Conservation (phyloP, 2,113 vertebrate genomes). For the Brachyhypopomus gauderio region DNA sequence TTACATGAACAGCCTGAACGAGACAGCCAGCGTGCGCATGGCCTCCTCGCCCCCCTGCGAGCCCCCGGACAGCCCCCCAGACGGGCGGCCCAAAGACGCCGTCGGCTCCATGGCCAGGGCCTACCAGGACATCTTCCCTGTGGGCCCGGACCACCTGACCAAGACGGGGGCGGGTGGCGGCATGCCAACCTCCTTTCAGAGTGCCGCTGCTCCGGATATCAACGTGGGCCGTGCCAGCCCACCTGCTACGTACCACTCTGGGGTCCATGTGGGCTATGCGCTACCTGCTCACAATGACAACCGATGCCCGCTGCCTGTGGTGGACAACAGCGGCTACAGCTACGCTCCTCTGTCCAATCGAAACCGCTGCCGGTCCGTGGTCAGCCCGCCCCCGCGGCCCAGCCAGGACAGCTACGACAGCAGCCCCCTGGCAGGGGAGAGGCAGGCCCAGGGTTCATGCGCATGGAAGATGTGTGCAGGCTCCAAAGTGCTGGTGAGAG, state of each 20-base stretch:
- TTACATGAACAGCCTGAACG: slow-evolving; percentile 81
- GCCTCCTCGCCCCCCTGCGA: slow-evolving; percentile 63
- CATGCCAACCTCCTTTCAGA: slow-evolving; percentile 53
- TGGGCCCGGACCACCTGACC: slow-evolving; percentile 59
- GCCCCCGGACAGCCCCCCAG: slow-evolving; percentile 55
- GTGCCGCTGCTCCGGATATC: slow-evolving; percentile 59
- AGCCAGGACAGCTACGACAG: slow-evolving; percentile 56
- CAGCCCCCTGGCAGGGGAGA: slow-evolving; percentile 46
- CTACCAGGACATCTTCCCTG: slow-evolving; percentile 74
- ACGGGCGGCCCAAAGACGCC: slow-evolving; percentile 72
- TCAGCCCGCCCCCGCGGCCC: slow-evolving; percentile 46
- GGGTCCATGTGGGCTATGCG: slow-evolving; percentile 50
- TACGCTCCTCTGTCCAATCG: slow-evolving; percentile 63
- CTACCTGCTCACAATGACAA: slow-evolving; percentile 58
- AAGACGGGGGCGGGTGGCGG: slow-evolving; percentile 63
- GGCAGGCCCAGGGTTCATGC: slow-evolving; percentile 64
- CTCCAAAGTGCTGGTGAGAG: slow-evolving; percentile 77
- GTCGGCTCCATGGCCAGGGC: slow-evolving; percentile 75
- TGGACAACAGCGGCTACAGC: slow-evolving; percentile 66
- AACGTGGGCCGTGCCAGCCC: slow-evolving; percentile 58
- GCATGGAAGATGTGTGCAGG: slow-evolving; percentile 72
- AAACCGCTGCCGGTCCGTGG: slow-evolving; percentile 59
- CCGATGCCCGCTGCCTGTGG: slow-evolving; percentile 60
- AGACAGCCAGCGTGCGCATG: slow-evolving; percentile 69
- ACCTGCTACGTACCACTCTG: slow-evolving; percentile 59